Conservation (phyloP, 2,888 invertebrate genomes). For the Abscondita cerata region DNA sequence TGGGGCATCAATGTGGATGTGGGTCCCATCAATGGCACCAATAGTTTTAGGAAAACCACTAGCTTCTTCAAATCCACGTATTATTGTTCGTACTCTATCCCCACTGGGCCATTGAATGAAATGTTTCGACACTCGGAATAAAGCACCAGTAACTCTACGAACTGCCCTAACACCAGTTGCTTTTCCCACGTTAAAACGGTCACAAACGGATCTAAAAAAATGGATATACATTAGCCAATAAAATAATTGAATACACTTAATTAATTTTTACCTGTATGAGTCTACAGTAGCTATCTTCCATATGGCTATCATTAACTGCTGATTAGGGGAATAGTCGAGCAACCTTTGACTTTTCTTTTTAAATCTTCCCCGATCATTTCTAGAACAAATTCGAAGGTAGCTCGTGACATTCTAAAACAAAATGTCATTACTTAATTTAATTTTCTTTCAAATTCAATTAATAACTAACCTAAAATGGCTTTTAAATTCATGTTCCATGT, state of each 20-base stretch:
- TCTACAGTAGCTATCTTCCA: conserved; percentile 36
- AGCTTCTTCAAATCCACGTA: conserved; percentile 21
- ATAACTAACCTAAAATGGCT: no score
- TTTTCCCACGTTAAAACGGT: conserved; percentile 37
- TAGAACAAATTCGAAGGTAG: neutral
- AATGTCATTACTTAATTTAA: no score
- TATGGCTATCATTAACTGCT: conserved; percentile 28
- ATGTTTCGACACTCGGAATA: conserved; percentile 25
- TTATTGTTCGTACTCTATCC: conserved; percentile 15
- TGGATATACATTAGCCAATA: no score
- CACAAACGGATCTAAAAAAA: conserved; percentile 36
- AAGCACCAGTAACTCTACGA: conserved; percentile 29
- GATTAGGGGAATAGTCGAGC: conserved; percentile 20
- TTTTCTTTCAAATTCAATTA: no score
- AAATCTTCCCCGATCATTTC: neutral
- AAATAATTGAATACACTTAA: neutral
- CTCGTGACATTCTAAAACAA: neutral
- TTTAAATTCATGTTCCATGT: no score
- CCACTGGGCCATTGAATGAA: conserved; percentile 39
- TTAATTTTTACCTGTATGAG: conserved; percentile 31
- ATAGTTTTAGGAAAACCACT: conserved; percentile 35
- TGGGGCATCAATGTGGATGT: conserved; percentile 34
- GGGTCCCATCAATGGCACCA: conserved; percentile 39
- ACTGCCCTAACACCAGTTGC: conserved; percentile 36
- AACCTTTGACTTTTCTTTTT: conserved; percentile 9